A percentile compares a stretch with the other conserved stretches of the same genome.
Evolutionary conservation across 2,888 invertebrate genomes (phyloP).

Genomic region (Seladonia tumulorum): DNA sequence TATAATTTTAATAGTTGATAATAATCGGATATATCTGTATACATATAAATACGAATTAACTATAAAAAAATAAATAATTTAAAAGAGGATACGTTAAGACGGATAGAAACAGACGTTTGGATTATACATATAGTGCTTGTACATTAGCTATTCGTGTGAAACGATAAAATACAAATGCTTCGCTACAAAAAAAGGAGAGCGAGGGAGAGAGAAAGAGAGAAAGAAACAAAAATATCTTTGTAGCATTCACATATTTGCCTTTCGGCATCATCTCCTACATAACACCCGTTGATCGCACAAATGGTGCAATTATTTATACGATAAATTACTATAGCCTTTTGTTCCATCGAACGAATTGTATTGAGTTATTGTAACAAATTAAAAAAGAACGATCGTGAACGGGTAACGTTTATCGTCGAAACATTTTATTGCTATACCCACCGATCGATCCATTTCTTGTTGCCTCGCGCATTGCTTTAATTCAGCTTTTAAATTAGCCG

Average conservation of each 20-base stretch:
- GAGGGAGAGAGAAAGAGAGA: neutral
- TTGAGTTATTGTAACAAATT: constrained; percentile 61
- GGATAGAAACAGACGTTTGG: constrained; percentile 63
- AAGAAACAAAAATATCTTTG: constrained; percentile 59
- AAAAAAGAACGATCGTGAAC: constrained; percentile 58
- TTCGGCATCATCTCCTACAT: constrained; percentile 54
- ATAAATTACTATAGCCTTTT: constrained; percentile 55
- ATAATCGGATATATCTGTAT: constrained; percentile 78
- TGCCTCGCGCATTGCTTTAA: neutral
- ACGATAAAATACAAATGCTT: constrained; percentile 71
- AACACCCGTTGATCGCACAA: constrained; percentile 59
- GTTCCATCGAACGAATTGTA: constrained; percentile 65
- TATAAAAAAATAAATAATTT: constrained; percentile 74
- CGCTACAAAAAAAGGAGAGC: constrained; percentile 60
- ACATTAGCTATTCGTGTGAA: constrained; percentile 73
- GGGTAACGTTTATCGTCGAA: constrained; percentile 43
- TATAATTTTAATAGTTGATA: constrained; percentile 82
- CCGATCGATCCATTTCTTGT: constrained; percentile 19
- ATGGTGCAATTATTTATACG: constrained; percentile 64
- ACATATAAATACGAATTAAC: constrained; percentile 80
- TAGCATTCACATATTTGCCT: constrained; percentile 62
- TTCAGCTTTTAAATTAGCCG: neutral
- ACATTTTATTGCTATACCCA: constrained; percentile 38
- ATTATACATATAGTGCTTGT: constrained; percentile 73
- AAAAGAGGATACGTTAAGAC: constrained; percentile 66